A percentile compares a stretch with the other conserved stretches of the same genome.
Evolutionary conservation across 53 echinoderm and acorn worm species (phyloP).

Genomic region (Actinopyga echinites): DNA sequence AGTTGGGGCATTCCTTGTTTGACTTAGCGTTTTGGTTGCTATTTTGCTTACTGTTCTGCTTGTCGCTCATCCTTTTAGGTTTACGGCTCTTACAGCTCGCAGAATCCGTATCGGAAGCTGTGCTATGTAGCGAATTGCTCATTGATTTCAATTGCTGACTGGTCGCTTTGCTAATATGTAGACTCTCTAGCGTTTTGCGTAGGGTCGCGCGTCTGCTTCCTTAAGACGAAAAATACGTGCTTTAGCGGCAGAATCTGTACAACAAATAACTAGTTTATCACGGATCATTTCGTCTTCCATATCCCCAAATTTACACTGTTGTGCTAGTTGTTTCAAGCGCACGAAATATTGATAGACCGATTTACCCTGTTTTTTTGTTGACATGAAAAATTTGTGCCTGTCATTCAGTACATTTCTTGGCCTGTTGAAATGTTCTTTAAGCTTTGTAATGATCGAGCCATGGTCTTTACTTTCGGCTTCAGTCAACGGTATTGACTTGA

Average conservation of each 20-base stretch:
- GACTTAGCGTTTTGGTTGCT: background rate
- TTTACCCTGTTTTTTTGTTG: background rate
- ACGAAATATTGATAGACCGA: constrained; percentile 5
- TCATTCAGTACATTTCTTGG: constrained; percentile 25
- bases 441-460: constrained; percentile 12
- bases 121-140: background rate
- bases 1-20: constrained; percentile 24
- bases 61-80: background rate
- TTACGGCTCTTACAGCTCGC: background rate
- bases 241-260: constrained; percentile 3
- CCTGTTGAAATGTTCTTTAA: constrained; percentile 16
- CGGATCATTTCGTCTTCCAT: constrained; percentile 23
- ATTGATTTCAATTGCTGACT: constrained; percentile 29
- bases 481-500: constrained; percentile 2
- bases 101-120: background rate
- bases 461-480: constrained; percentile 14
- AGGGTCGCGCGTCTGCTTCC: constrained; percentile 34
- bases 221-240: constrained; percentile 3
- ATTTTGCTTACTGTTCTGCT: background rate
- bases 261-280: constrained; percentile 7
- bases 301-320: constrained; percentile 11
- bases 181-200: background rate
- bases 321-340: background rate
- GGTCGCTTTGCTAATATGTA: constrained; percentile 5
- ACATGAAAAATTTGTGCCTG: constrained; percentile 3